phyloP scores from a whole-genome alignment of 2,797 vertebrate species.

The Coranthus polyacanthus region DNA sequence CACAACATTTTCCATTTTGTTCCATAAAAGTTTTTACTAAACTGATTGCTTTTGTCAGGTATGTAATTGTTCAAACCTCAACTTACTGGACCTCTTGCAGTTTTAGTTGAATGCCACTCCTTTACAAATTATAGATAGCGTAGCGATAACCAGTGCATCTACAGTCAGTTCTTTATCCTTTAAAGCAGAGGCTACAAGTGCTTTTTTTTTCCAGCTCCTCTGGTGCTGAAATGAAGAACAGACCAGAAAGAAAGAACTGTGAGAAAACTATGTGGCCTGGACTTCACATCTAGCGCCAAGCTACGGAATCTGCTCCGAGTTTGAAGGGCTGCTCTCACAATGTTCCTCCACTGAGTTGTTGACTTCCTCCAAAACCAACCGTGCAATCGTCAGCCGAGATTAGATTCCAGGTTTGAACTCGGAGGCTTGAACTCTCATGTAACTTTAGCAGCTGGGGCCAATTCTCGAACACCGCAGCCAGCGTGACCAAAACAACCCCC shows the following conservation, averaged over 20 bases:
- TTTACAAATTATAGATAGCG: background rate
- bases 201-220: slow-evolving; percentile 35
- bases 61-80: no score
- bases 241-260: slow-evolving; percentile 31
- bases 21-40: no score
- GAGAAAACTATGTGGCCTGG: slow-evolving; percentile 55
- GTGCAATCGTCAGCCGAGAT: slow-evolving; percentile 57
- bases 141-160: slow-evolving; percentile 5
- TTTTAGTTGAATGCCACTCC: slow-evolving; percentile 1
- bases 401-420: slow-evolving; percentile 64
- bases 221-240: slow-evolving; percentile 52
- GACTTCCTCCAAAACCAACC: slow-evolving; percentile 63
- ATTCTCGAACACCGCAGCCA: slow-evolving; percentile 50
- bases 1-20: no score
- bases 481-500: slow-evolving; percentile 75
- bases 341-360: slow-evolving; percentile 45
- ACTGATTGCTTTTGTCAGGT: no score
- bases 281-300: slow-evolving; percentile 59
- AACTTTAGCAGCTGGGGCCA: slow-evolving; percentile 64
- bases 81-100: no score
- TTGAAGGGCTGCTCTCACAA: slow-evolving; percentile 47
- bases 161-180: slow-evolving; percentile 9
- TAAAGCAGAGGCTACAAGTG: slow-evolving; percentile 13
- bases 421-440: slow-evolving; percentile 60
- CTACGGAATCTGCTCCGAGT: slow-evolving; percentile 57